Conservation (phyloP, 2,797 vertebrate species). For the Anolis apletophallus region DNA sequence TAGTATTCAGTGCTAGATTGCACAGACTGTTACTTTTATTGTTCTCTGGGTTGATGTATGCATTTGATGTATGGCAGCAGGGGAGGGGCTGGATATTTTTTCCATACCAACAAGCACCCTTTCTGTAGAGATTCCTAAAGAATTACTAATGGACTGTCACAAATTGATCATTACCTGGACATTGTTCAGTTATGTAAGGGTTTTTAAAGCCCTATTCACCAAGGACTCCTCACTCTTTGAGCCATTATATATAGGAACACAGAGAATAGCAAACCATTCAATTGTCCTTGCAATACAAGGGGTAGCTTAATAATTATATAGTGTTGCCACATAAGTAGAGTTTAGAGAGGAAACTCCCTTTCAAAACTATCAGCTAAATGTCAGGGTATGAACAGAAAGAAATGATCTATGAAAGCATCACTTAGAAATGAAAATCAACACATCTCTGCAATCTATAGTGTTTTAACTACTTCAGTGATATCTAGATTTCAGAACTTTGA, state of each 20-base stretch:
- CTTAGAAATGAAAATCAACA: background rate
- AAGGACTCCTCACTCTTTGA: background rate
- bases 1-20: background rate
- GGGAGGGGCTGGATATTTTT: background rate
- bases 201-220: background rate
- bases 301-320: background rate
- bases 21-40: background rate
- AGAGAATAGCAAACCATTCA: background rate
- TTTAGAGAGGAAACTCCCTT: background rate
- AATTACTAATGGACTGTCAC: background rate
- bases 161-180: background rate
- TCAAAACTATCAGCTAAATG: background rate
- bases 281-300: background rate
- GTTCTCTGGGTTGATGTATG: background rate
- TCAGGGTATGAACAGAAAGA: background rate
- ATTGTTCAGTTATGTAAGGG: too few relatives aligned
- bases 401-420: background rate
- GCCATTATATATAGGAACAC: background rate
- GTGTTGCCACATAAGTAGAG: background rate
- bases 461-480: background rate
- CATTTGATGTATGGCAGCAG: background rate
- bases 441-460: background rate
- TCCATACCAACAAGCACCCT: background rate
- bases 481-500: background rate
- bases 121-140: background rate